Base-by-base conservation (phyloP, 2,797 vertebrate genomes). In the Myiotriccus ornatus region DNA sequence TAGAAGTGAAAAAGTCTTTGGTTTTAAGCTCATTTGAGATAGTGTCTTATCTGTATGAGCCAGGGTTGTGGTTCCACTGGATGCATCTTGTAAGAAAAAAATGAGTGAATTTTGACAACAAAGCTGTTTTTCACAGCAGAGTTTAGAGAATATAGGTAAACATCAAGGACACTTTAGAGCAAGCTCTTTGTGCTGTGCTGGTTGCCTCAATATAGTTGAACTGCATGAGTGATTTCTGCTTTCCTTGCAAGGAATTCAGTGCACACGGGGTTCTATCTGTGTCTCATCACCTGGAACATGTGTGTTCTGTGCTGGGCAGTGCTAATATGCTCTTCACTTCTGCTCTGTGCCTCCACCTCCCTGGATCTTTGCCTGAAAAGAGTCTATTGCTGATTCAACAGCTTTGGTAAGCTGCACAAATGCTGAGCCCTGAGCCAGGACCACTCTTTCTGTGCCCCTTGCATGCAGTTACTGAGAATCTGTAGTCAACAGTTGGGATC, bases 241-340 rank as follows among this genome's bases (percentile, higher is more conserved):
- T 60, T 76, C 32, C 34, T 46, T 23, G 12, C 13, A 32, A 63
- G 47, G 52, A 37, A 32, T 34, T 63, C 49, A 56, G 64, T 14
- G 53, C 13, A 41, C 22, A 7, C 1, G 2, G 46, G 47, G 28
- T 1, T 62, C 18, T 7, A 46, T 18, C 35, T 13, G 1, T 15
- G 63, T 32, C 81, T 62, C 5, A 0, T 65, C 87, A 16, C 63
- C 82, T n/a, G 62, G 13, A 34, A 32, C 0, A 13, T 7, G 24
- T 0, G 6, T 32, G 34, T 37, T 84, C 37, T 30, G 50, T 52
- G 47, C 68, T 50, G 83, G 62, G 60, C 57, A 57, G 23, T 10
- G 32, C 41, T 64, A 28, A 43, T 3, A 2, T 0, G 0, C 32
- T 23, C 57, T 16, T 2, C 32, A 25, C 57, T 81, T 23, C 74